Percentiles rank a stretch among this genome's conserved stretches.
Evolutionary conservation across 2,113 vertebrate genomes (phyloP).

Genomic region (Steatornis caripensis): DNA sequence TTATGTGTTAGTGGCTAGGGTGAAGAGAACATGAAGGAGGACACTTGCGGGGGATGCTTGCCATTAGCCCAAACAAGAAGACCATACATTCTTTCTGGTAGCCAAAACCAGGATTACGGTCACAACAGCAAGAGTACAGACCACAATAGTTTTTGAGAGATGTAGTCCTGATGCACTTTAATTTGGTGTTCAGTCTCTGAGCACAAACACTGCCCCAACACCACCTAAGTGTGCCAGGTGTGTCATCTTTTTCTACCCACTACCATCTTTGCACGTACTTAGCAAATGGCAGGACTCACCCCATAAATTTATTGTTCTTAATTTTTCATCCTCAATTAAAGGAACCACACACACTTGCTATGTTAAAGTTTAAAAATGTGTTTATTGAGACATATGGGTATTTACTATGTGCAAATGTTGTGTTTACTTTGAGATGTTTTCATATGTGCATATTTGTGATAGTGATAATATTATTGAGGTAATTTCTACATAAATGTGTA

Average conservation of each 20-base stretch:
- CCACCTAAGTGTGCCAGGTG: background rate
- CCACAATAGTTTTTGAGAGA: background rate
- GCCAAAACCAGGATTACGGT: background rate
- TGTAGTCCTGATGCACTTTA: background rate
- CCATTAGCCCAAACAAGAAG: background rate
- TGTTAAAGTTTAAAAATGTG: conserved; percentile 56
- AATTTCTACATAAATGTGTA: conserved; percentile 50
- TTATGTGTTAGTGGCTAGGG: background rate
- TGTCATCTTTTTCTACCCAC: background rate
- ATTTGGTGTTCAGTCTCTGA: background rate
- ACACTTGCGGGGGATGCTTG: background rate
- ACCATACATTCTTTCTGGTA: background rate
- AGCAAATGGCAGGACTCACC: background rate
- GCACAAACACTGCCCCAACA: background rate
- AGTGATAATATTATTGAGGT: conserved; percentile 44
- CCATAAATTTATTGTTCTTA: background rate
- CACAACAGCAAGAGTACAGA: fast-evolving
- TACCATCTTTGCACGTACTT: background rate
- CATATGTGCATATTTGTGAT: conserved; percentile 59
- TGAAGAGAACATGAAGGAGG: background rate
- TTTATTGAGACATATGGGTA: conserved; percentile 67
- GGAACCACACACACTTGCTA: background rate
- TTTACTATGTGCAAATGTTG: conserved; percentile 67
- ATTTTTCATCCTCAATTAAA: conserved; percentile 44
- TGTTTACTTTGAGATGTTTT: conserved; percentile 62